Evolutionary conservation across 2,113 vertebrate species (phyloP).

Genomic region (Isurus oxyrinchus): DNA sequence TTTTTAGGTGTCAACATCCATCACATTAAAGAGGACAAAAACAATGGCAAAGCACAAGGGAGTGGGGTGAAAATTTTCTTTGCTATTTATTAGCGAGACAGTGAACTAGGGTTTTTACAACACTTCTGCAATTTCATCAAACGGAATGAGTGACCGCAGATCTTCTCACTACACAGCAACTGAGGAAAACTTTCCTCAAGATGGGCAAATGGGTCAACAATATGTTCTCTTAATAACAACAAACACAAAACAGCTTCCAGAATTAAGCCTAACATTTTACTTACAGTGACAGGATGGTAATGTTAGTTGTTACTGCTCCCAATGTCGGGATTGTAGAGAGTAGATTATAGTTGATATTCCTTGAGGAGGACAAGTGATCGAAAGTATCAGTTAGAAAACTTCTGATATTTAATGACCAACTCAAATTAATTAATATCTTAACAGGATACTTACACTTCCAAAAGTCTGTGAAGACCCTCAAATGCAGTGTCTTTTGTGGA

Average conservation of each 20-base stretch:
- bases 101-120: background rate
- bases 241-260: background rate
- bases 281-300: constrained; percentile 86
- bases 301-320: constrained; percentile 77
- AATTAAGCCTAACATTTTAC: constrained; percentile 48
- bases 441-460: constrained; percentile 68
- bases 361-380: constrained; percentile 49
- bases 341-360: constrained; percentile 92
- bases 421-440: background rate
- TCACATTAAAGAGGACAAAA: background rate
- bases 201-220: background rate
- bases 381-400: constrained; percentile 16
- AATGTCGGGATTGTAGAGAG: constrained; percentile 76
- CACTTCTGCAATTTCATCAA: background rate
- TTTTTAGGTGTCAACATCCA: background rate
- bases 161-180: background rate
- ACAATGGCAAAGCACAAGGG: background rate
- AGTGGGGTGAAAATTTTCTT: background rate
- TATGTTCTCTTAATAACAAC: background rate
- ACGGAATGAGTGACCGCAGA: background rate
- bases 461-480: constrained; percentile 54
- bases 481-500: constrained; percentile 60
- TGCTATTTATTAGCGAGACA: background rate
- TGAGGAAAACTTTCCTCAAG: background rate
- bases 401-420: background rate